Evolutionary conservation across 2,797 vertebrate species (phyloP).

Genomic region (Diceros bicornis): DNA sequence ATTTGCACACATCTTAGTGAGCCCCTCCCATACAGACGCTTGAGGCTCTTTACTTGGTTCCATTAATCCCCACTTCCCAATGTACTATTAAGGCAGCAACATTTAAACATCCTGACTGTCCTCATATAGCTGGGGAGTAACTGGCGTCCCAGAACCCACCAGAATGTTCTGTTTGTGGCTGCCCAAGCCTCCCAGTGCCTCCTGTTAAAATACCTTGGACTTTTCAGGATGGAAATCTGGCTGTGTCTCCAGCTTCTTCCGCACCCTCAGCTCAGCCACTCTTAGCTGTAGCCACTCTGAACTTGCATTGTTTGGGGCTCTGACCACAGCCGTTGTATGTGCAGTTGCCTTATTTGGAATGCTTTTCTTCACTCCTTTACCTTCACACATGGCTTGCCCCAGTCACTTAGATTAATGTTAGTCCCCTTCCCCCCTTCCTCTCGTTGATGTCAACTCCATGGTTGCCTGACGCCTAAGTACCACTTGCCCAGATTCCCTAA

Average conservation of each 20-base stretch:
- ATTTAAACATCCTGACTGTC: not conserved
- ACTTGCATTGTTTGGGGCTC: not conserved
- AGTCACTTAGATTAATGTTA: not conserved
- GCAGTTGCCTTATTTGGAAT: not conserved
- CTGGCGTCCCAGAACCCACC: not conserved
- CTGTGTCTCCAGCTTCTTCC: not conserved
- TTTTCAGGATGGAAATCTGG: slow-evolving; percentile 27
- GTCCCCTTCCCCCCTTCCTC: not conserved
- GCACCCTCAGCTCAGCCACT: not conserved
- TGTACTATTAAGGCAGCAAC: not conserved
- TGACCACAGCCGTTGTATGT: not conserved
- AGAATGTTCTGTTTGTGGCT: not conserved
- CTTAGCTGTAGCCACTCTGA: not conserved
- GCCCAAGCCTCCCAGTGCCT: not conserved
- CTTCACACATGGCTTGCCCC: not conserved
- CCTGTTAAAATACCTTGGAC: not conserved
- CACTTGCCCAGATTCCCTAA: not conserved
- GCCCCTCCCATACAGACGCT: not conserved
- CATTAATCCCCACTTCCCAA: not conserved
- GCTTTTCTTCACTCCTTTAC: slow-evolving; percentile 6
- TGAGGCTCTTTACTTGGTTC: not conserved
- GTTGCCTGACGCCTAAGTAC: not conserved
- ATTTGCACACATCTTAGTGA: not conserved
- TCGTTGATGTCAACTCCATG: not conserved
- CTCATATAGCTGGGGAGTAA: not conserved